phyloP scores from a whole-genome alignment of 2,888 invertebrate species.

The Diadegma fenestrale region DNA sequence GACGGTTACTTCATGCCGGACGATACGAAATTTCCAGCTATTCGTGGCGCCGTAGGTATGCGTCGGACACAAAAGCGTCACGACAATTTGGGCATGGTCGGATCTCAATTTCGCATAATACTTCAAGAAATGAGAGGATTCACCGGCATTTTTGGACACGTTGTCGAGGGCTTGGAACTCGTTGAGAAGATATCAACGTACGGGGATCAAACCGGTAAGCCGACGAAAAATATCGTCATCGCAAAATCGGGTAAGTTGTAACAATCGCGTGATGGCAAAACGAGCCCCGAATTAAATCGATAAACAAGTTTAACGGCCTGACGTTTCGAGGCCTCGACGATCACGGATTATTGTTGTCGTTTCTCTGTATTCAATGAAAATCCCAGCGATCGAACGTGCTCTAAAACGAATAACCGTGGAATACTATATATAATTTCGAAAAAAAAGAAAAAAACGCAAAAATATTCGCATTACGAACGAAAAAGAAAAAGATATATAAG shows the following conservation, averaged over 20 bases:
- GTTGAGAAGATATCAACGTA: slow-evolving; percentile 92
- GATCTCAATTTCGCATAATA: slow-evolving; percentile 93
- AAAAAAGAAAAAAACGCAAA: slow-evolving; percentile 13
- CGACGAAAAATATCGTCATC: slow-evolving; percentile 90
- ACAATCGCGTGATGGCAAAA: slow-evolving; percentile 72
- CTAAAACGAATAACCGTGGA: background rate
- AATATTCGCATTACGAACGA: background rate
- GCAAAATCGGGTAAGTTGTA: slow-evolving; percentile 91
- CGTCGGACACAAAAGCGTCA: slow-evolving; percentile 92
- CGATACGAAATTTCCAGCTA: slow-evolving; percentile 91
- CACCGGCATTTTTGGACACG: slow-evolving; percentile 93
- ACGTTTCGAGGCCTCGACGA: slow-evolving; percentile 10
- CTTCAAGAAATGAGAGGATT: slow-evolving; percentile 93
- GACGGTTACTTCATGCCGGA: slow-evolving; percentile 93
- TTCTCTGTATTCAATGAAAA: slow-evolving; percentile 10
- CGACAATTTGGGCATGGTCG: slow-evolving; percentile 93
- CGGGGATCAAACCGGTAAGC: slow-evolving; percentile 92
- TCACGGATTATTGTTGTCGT: slow-evolving; percentile 2
- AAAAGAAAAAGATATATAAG: slow-evolving; percentile 10
- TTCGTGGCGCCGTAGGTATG: slow-evolving; percentile 93
- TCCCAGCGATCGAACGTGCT: slow-evolving; percentile 4
- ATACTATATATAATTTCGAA: background rate
- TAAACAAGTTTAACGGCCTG: slow-evolving; percentile 16
- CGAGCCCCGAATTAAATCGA: slow-evolving; percentile 11
- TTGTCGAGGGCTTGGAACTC: slow-evolving; percentile 92